Evolutionary conservation across 2,888 invertebrate species (phyloP).

Genomic region (Lingula anatina): DNA sequence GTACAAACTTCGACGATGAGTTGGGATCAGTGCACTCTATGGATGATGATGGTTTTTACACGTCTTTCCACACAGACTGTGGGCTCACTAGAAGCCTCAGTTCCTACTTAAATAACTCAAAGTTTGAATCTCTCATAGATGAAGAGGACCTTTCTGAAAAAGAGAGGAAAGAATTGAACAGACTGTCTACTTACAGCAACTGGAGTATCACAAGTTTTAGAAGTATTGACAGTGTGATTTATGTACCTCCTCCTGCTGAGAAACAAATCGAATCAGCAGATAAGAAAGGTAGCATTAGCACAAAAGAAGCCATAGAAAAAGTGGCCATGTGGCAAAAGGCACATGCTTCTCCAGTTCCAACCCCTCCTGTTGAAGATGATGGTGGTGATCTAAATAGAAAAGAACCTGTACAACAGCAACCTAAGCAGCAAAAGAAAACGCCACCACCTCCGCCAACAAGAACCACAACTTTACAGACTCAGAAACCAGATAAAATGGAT

Average conservation of each 20-base stretch:
- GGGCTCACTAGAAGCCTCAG: not conserved
- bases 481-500: too few relatives aligned
- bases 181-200: not conserved
- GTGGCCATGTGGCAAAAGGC: too few relatives aligned
- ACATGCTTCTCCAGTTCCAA: too few relatives aligned
- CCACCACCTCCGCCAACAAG: not conserved
- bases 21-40: not conserved
- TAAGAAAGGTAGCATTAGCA: too few relatives aligned
- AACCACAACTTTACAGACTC: not conserved
- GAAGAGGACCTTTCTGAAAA: not conserved
- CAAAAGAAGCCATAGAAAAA: too few relatives aligned
- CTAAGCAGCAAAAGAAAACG: not conserved
- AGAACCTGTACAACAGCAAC: too few relatives aligned
- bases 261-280: too few relatives aligned
- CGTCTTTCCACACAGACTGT: conserved; percentile 1
- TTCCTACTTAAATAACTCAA: not conserved
- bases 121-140: too few relatives aligned
- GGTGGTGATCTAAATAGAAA: too few relatives aligned
- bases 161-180: not conserved
- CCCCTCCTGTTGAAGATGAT: too few relatives aligned
- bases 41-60: conserved; percentile 2
- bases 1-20: not conserved
- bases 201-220: not conserved
- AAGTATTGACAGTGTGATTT: conserved; percentile 2
- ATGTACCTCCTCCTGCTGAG: not conserved